A percentile compares a stretch with the other conserved stretches of the same genome.
Conservation (phyloP, 1,140 invertebrate genomes). For the Ceratoteleas bidentatus region DNA sequence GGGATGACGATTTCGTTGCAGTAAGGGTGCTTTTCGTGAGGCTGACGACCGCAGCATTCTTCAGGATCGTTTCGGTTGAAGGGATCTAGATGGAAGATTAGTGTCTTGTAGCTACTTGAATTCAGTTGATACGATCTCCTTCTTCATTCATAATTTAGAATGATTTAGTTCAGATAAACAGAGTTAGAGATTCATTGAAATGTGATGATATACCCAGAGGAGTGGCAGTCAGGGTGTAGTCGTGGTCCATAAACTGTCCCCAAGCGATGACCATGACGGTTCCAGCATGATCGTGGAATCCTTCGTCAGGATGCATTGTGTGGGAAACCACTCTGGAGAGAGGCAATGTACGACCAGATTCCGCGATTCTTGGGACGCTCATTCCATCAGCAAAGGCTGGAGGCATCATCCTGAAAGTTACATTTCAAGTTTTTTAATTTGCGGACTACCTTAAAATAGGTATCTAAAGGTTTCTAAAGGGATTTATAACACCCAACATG, state of each 20-base stretch:
- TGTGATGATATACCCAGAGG: constrained; percentile 86
- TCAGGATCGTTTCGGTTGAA: constrained; percentile 92
- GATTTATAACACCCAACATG: too few species aligned
- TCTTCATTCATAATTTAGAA: not conserved
- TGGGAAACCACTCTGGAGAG: constrained; percentile 91
- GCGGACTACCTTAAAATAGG: too few species aligned
- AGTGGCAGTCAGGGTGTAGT: constrained; percentile 93
- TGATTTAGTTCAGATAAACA: too few species aligned
- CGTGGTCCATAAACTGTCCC: constrained; percentile 98
- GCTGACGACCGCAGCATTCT: constrained; percentile 91
- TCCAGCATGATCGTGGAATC: constrained; percentile 95
- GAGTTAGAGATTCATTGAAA: not conserved
- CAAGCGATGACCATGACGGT: constrained; percentile 96
- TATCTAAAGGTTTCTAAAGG: too few species aligned
- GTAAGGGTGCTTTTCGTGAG: constrained; percentile 91
- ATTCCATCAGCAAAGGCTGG: constrained; percentile 91
- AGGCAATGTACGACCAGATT: constrained; percentile 88
- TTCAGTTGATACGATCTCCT: not conserved
- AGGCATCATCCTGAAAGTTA: constrained; percentile 85
- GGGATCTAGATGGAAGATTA: constrained; percentile 84
- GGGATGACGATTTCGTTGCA: constrained; percentile 95
- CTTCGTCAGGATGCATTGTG: constrained; percentile 94
- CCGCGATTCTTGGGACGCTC: constrained; percentile 89
- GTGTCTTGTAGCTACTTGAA: not conserved
- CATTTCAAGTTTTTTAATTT: not conserved